phyloP scores from a whole-genome alignment of 2,113 vertebrate species.

The rat (Rattus norvegicus) region DNA sequence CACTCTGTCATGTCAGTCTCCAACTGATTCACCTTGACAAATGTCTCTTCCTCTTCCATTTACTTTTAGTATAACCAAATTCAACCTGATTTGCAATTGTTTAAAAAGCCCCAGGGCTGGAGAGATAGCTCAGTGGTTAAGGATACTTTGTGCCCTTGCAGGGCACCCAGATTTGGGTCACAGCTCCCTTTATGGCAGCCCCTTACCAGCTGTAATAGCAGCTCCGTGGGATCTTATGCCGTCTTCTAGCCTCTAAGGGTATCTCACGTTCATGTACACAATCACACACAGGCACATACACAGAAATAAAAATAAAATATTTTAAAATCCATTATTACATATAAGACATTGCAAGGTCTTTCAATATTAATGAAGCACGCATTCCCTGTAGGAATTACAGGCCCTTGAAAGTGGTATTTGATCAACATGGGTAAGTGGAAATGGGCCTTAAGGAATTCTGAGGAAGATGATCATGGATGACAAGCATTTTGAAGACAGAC shows the following conservation, averaged over 20 bases:
- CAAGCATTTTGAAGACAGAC: neutral
- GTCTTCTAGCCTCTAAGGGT: neutral
- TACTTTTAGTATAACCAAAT: conserved; percentile 26
- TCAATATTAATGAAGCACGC: neutral
- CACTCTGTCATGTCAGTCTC: neutral
- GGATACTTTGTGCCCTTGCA: neutral
- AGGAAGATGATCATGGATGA: neutral
- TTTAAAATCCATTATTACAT: neutral
- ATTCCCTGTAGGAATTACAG: neutral
- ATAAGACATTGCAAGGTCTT: neutral
- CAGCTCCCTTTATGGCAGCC: neutral
- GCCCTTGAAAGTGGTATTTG: neutral
- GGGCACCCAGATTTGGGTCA: too few species aligned
- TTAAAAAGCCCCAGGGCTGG: neutral
- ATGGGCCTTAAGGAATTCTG: neutral
- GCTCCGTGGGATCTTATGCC: neutral
- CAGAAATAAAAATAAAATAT: neutral
- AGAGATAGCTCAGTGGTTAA: neutral
- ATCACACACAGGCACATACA: neutral
- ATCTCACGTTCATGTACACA: neutral
- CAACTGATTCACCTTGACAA: neutral
- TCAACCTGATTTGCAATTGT: neutral
- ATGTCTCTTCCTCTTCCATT: neutral
- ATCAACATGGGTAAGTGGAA: neutral
- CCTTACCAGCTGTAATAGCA: neutral